A percentile compares a stretch with the other conserved stretches of the same genome.
These are phyloP conservation scores for Panthera leo DNA, from an alignment of 2,113 vertebrate genomes.

Conservation along the genomic window DNA sequence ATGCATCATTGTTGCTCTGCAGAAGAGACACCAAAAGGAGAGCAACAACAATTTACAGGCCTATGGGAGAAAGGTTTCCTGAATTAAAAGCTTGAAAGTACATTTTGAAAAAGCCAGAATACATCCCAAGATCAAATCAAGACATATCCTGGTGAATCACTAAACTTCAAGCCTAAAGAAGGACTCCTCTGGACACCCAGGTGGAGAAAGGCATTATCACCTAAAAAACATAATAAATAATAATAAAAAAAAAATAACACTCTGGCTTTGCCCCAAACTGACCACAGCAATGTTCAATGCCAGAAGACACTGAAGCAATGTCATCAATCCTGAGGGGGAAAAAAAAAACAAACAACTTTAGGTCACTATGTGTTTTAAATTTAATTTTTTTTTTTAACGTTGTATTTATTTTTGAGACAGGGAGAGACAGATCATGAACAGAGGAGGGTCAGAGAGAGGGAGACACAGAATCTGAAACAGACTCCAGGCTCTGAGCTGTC, in stretches of 20 bases:
- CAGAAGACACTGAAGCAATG: neutral
- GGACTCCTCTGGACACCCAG: neutral
- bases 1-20: neutral
- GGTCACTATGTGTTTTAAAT: neutral
- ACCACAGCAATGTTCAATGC: neutral
- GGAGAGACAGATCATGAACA: too few species aligned
- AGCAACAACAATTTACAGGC: neutral
- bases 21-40: neutral
- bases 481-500: too few species aligned
- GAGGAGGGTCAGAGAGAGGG: too few species aligned
- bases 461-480: too few species aligned
- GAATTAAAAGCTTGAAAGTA: neutral
- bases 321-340: neutral
- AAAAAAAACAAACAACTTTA: neutral
- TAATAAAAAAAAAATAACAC: neutral
- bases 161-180: neutral
- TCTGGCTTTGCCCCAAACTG: neutral
- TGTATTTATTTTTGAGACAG: too few species aligned
- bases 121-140: neutral
- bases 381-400: too few species aligned
- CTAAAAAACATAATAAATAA: neutral
- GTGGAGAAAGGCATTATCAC: neutral
- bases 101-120: neutral
- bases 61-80: neutral
- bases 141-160: neutral